These are phyloP conservation scores for Cataglyphis rosenhaueri DNA, from an alignment of 2,888 invertebrate genomes.

Conservation along the genomic window DNA sequence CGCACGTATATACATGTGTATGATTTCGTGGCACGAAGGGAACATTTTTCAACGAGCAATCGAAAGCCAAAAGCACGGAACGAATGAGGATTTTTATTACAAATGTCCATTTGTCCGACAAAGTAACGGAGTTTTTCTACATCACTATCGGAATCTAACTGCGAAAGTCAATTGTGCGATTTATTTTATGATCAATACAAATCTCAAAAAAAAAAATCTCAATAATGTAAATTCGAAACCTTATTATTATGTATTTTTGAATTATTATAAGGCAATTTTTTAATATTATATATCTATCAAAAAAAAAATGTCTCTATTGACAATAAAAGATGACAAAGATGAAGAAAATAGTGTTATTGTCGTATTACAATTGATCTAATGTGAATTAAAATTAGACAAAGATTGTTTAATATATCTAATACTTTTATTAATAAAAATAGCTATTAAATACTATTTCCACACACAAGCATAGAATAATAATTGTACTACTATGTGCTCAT, in stretches of 20 bases:
- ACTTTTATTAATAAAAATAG: neutral
- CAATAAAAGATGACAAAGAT: neutral
- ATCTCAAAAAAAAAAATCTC: neutral
- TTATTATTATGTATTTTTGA: neutral
- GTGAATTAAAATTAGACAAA: neutral
- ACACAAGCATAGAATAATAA: neutral
- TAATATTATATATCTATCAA: neutral
- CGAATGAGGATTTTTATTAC: slow-evolving; percentile 48
- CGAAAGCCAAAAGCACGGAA: slow-evolving; percentile 47
- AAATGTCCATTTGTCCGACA: slow-evolving; percentile 45
- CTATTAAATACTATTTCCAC: neutral
- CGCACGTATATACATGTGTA: slow-evolving; percentile 1
- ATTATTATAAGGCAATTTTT: neutral
- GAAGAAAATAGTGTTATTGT: neutral
- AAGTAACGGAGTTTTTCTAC: slow-evolving; percentile 41
- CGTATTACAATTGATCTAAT: neutral
- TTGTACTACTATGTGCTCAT: neutral
- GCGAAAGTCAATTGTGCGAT: slow-evolving; percentile 28
- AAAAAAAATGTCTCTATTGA: neutral
- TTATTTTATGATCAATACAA: slow-evolving; percentile 25
- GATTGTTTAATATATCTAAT: neutral
- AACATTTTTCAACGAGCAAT: slow-evolving; percentile 50
- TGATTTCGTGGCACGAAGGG: slow-evolving; percentile 36
- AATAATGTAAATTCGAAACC: neutral
- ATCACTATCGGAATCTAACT: slow-evolving; percentile 12